phyloP scores from a whole-genome alignment of 37 sponge, comb jelly and placozoan genomes.

The Cliona cf. orientalis region DNA sequence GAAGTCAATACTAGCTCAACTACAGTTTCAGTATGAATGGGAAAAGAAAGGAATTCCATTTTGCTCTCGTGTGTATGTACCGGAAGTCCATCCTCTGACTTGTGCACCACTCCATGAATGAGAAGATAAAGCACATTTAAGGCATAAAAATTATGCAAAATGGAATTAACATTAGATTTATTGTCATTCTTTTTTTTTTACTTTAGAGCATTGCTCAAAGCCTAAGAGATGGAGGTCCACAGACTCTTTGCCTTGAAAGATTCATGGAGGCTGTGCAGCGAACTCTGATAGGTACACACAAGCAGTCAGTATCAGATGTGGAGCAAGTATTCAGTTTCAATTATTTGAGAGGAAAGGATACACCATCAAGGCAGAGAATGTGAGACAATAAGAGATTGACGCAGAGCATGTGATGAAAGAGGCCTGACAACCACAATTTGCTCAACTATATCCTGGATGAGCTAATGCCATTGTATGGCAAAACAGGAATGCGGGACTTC shows the following conservation, averaged over 20 bases:
- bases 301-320: slow-evolving; percentile 21
- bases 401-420: slow-evolving; percentile 29
- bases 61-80: slow-evolving; percentile 17
- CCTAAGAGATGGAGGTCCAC: background rate
- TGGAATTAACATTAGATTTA: background rate
- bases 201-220: slow-evolving; percentile 14
- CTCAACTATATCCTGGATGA: slow-evolving; percentile 20
- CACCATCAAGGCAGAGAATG: slow-evolving; percentile 13
- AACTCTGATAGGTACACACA: background rate
- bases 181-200: background rate
- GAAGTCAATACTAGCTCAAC: slow-evolving; percentile 26
- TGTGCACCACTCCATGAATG: slow-evolving; percentile 16
- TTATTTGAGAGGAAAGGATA: slow-evolving; percentile 18
- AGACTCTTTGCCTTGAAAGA: background rate
- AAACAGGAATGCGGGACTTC: background rate
- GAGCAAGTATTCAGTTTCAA: slow-evolving; percentile 1
- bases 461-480: slow-evolving; percentile 30
- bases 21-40: slow-evolving; percentile 18
- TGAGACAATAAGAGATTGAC: slow-evolving; percentile 19
- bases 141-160: too few species aligned
- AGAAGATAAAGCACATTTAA: slow-evolving; percentile 14
- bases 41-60: slow-evolving; percentile 24
- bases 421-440: slow-evolving; percentile 12
- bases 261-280: slow-evolving; percentile 14
- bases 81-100: slow-evolving; percentile 20